Base-by-base conservation (phyloP, 2,797 vertebrate genomes). In the Myotis vivesi region DNA sequence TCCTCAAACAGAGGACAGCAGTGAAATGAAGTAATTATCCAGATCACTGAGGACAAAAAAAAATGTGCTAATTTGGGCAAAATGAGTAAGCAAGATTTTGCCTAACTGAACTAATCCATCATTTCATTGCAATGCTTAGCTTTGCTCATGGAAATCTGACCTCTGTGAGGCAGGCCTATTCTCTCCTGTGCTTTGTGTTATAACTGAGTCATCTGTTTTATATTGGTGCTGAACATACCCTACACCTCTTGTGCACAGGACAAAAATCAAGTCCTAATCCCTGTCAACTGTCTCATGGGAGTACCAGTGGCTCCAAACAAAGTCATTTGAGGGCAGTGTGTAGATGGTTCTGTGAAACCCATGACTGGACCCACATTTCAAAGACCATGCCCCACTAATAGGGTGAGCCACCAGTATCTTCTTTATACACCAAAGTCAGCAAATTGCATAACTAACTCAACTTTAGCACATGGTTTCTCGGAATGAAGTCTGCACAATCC, bases 41-140 rank as follows among this genome's bases (percentile, higher is more conserved):
- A 97, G 57, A 91, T 97, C 82, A 93, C 55, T 62, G 87, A 95
- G 75, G 80, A 79, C 69, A 80, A 81, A 64, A 79, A 96, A 73
- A 97, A 89, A 81, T 87, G 87, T 95, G 92, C 46, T 96, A 95
- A 97, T 97, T 94, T 96, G 90, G 85, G 51, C 79, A 94, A 97
- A 95, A 71, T 89, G 41, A 96, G 71, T 92, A 94, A 96, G 94
- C 82, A 90, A 95, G 92, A 96, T 94, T 96, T 92, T 97, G 88
- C 75, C 69, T 93, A 57, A 89, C 79, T 86, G 86, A 95, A 84
- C 91, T 89, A 94, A 97, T 95, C 92, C 90, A 97, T 96, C 92
- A 95, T 97, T 92, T 95, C n/a, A 71, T 89, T 71, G 51, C n/a
- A 72, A 51, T 95, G 73, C 73, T 51, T 53, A 75, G 46, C 64